Evolutionary conservation across 2,888 invertebrate genomes (phyloP).

Genomic region (Parelbella ahira): DNA sequence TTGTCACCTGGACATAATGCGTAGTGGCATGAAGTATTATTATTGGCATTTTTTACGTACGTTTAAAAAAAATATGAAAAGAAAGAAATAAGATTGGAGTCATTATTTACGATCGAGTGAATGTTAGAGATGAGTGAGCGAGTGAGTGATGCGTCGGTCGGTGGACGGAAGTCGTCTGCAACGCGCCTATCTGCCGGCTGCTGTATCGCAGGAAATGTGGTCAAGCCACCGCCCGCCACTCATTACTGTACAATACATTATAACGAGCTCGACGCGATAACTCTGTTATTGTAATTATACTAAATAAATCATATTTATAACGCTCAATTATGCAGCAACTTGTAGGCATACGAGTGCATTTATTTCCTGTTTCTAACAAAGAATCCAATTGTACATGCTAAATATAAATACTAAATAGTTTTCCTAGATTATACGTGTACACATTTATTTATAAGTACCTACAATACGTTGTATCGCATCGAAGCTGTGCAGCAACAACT

Average conservation of each 20-base stretch:
- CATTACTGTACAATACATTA: conserved; percentile 41
- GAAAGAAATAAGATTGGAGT: no score
- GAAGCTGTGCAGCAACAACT: no score
- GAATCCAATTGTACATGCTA: no score
- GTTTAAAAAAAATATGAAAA: no score
- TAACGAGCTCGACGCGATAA: conserved; percentile 31
- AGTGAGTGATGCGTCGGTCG: conserved; percentile 30
- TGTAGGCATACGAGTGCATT: conserved; percentile 3
- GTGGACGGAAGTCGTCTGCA: conserved; percentile 36
- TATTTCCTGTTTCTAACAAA: conserved; percentile 14
- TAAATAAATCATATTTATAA: conserved; percentile 32
- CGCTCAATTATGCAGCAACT: neutral
- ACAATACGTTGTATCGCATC: no score
- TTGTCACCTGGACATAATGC: no score
- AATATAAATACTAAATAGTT: no score
- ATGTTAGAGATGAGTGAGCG: conserved; percentile 28
- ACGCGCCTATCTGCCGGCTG: conserved; percentile 47
- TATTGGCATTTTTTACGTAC: no score
- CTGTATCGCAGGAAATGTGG: conserved; percentile 65
- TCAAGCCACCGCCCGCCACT: conserved; percentile 42
- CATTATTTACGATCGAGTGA: conserved; percentile 18
- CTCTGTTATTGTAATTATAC: conserved; percentile 37
- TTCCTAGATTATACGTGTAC: neutral
- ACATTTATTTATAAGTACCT: no score
- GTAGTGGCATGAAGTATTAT: no score